Conservation (phyloP, 2,113 vertebrate species). For the Lucifuga dentata region DNA sequence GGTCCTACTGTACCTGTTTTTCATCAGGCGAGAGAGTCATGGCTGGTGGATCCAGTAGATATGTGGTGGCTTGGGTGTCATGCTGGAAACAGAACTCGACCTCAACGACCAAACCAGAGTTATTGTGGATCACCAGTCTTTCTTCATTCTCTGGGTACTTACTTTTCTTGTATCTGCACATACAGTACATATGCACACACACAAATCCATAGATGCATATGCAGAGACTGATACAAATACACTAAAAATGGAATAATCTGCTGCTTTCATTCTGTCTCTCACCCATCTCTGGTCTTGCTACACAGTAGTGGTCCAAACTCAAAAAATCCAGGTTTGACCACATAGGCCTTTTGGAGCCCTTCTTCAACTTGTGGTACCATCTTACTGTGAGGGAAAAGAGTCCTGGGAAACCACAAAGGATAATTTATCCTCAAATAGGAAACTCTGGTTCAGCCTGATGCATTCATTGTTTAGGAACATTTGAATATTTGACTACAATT, state of each 20-base stretch:
- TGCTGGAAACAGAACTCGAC: constrained; percentile 86
- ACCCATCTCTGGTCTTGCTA: constrained; percentile 92
- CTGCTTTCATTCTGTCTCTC: constrained; percentile 11
- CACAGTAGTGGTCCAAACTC: constrained; percentile 93
- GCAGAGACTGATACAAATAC: not conserved
- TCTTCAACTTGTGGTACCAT: constrained; percentile 68
- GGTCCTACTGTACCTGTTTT: constrained; percentile 83
- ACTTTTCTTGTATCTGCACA: constrained; percentile 87
- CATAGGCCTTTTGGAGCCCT: constrained; percentile 85
- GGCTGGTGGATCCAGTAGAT: constrained; percentile 86
- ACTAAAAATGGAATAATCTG: not conserved
- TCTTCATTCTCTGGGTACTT: constrained; percentile 85
- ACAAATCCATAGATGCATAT: not conserved
- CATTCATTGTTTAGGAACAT: no score
- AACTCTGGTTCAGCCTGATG: no score
- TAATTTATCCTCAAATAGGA: not conserved
- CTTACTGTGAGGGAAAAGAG: constrained; percentile 86
- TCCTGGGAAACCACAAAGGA: constrained; percentile 45
- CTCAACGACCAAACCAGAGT: constrained; percentile 81
- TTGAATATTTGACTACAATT: no score
- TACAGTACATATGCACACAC: constrained; percentile 13
- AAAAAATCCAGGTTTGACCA: constrained; percentile 80
- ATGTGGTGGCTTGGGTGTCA: constrained; percentile 85
- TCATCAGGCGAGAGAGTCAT: constrained; percentile 87
- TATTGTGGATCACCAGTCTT: constrained; percentile 86